Evolutionary conservation across 2,888 invertebrate genomes (phyloP).

Genomic region (Napeogenes inachia): DNA sequence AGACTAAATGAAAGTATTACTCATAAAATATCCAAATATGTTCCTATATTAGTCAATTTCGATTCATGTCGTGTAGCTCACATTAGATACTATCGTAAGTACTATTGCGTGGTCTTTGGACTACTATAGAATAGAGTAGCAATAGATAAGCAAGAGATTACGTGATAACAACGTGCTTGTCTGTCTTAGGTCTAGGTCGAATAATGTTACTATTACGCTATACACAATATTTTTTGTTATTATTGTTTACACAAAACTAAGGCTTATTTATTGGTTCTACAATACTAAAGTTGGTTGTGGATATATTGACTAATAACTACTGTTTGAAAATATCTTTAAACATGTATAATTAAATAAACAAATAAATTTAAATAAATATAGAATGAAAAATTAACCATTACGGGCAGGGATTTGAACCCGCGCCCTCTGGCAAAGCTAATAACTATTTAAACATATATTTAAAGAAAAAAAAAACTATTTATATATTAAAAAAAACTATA

Average conservation of each 20-base stretch:
- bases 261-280: too few species aligned
- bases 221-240: neutral
- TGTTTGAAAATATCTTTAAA: too few species aligned
- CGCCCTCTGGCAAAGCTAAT: too few species aligned
- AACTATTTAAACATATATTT: too few species aligned
- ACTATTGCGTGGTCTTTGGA: neutral
- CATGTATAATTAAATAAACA: too few species aligned
- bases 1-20: neutral
- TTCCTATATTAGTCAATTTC: neutral
- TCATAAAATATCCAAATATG: neutral
- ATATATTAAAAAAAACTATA: neutral
- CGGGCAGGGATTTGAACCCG: too few species aligned
- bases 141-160: neutral
- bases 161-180: neutral
- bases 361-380: too few species aligned
- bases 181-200: conserved; percentile 4
- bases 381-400: too few species aligned
- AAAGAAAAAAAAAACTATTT: too few species aligned
- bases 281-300: too few species aligned
- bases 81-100: neutral
- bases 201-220: neutral
- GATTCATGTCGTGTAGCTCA: neutral
- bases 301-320: too few species aligned
- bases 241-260: too few species aligned
- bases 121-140: neutral